Conservation (phyloP, 92 coral and sea anemone genomes). For the Porites divaricata region DNA sequence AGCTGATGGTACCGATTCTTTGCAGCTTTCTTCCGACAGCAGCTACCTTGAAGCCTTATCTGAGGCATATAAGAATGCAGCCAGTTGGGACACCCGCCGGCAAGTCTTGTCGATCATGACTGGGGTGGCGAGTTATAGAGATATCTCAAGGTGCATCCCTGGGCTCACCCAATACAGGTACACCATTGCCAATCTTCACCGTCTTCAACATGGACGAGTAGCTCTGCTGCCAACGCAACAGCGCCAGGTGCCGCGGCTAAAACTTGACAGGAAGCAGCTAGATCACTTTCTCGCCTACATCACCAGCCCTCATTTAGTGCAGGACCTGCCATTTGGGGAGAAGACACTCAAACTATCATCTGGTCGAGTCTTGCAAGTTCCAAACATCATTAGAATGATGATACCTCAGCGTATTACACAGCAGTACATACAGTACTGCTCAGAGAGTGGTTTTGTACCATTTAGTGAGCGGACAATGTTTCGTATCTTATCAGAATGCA, state of each 20-base stretch:
- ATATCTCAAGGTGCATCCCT: neutral
- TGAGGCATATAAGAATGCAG: neutral
- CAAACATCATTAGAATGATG: neutral
- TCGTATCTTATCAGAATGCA: neutral
- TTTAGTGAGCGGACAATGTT: neutral
- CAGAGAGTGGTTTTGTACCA: neutral
- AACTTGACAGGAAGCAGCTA: neutral
- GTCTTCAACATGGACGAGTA: slow-evolving; percentile 3
- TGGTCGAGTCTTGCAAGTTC: neutral
- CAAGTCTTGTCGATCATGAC: neutral
- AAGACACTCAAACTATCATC: neutral
- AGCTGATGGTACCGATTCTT: slow-evolving; percentile 22
- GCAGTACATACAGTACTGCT: slow-evolving; percentile 6
- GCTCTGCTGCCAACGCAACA: neutral
- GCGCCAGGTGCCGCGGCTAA: neutral
- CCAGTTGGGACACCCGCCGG: neutral
- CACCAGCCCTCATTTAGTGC: neutral
- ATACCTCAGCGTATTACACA: neutral
- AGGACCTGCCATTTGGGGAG: neutral
- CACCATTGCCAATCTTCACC: slow-evolving; percentile 6
- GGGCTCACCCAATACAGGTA: neutral
- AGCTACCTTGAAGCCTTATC: neutral
- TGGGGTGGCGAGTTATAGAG: neutral
- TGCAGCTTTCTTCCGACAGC: neutral
- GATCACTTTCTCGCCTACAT: neutral